Conservation (phyloP, 1,140 invertebrate genomes). For the Bombus fervidus region DNA sequence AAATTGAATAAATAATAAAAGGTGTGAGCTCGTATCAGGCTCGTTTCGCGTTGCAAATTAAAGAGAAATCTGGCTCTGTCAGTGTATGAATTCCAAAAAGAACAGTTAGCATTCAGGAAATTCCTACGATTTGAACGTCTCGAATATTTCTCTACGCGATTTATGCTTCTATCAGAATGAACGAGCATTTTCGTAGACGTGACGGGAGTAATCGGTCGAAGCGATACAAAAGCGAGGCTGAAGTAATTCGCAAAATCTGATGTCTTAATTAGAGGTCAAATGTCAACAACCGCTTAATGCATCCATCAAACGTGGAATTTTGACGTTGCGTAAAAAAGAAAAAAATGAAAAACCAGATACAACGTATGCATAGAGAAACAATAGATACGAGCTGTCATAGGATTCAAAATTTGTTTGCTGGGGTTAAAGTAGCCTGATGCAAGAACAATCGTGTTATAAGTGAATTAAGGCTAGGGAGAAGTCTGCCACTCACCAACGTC, state of each 20-base stretch:
- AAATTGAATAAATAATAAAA: neutral
- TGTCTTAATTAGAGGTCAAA: conserved; percentile 61
- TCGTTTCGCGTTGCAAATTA: neutral
- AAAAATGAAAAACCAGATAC: neutral
- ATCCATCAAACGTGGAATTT: conserved; percentile 24
- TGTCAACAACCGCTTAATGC: conserved; percentile 69
- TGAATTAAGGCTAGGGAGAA: conserved; percentile 50
- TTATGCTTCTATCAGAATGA: neutral
- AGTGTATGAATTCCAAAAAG: neutral
- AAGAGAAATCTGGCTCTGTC: neutral
- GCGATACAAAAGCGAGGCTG: neutral
- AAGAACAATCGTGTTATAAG: conserved; percentile 1
- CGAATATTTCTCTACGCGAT: neutral
- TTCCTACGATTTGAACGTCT: neutral
- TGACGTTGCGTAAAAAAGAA: neutral
- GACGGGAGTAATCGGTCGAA: neutral
- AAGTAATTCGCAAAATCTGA: conserved; percentile 32
- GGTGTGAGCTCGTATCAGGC: neutral
- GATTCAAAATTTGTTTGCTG: neutral
- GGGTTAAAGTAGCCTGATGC: neutral
- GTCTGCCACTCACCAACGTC: conserved; percentile 86
- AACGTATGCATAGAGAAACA: neutral
- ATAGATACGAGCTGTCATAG: neutral
- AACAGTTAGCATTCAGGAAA: too few relatives aligned
- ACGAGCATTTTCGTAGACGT: neutral